Evolutionary conservation across 2,113 vertebrate species (phyloP).

Genomic region (Daboia siamensis): DNA sequence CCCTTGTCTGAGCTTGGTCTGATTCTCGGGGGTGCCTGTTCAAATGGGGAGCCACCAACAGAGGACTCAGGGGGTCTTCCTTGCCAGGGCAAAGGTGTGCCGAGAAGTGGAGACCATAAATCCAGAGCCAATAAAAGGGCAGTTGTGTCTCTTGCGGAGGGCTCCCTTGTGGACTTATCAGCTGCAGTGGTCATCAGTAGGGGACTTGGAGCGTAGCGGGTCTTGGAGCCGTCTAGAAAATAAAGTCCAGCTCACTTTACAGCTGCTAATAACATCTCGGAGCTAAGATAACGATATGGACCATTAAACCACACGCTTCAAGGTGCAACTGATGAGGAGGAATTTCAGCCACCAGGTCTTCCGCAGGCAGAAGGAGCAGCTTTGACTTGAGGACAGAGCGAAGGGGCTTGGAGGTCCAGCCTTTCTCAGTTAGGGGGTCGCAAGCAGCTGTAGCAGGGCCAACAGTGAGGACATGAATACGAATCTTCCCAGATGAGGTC

Average conservation of each 20-base stretch:
- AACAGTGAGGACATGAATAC: not conserved
- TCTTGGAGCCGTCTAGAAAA: not conserved
- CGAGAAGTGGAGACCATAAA: not conserved
- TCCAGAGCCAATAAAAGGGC: not conserved
- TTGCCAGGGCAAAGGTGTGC: not conserved
- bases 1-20: not conserved
- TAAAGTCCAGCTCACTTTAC: slow-evolving; percentile 23
- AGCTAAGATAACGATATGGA: slow-evolving; percentile 30
- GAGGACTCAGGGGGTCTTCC: no score
- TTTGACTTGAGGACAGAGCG: not conserved
- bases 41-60: not conserved
- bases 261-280: slow-evolving; percentile 21
- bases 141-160: not conserved
- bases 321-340: not conserved
- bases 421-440: not conserved
- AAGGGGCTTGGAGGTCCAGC: not conserved
- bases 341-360: accelerated
- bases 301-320: slow-evolving; percentile 32
- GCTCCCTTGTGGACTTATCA: not conserved
- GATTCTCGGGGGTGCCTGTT: not conserved
- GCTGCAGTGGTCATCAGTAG: not conserved
- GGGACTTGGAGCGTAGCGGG: not conserved
- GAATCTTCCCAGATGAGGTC: not conserved
- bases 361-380: not conserved
- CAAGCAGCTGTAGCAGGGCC: not conserved